Evolutionary conservation across 2,113 vertebrate genomes (phyloP).

Genomic region (Nannospalax galili): DNA sequence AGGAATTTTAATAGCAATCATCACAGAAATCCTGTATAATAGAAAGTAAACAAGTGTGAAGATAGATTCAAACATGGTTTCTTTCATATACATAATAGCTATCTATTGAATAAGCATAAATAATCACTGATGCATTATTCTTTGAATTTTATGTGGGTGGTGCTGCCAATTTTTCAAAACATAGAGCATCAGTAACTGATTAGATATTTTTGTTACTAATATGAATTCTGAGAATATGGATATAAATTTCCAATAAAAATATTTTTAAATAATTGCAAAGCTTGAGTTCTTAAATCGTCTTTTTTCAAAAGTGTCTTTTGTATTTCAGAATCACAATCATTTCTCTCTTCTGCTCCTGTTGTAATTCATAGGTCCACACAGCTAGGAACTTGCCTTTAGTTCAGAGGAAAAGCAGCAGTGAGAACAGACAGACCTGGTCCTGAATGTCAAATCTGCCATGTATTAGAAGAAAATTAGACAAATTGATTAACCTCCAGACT

Average conservation of each 20-base stretch:
- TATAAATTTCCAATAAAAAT: not conserved
- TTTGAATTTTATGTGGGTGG: not conserved
- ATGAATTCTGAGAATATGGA: not conserved
- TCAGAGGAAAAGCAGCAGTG: not conserved
- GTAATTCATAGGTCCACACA: not conserved
- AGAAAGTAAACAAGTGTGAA: not conserved
- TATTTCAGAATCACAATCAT: not conserved
- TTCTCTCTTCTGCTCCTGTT: not conserved
- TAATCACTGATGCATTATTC: not conserved
- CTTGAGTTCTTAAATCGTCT: not conserved
- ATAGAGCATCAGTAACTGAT: not conserved
- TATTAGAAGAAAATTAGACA: not conserved
- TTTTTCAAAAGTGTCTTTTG: not conserved
- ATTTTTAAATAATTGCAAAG: not conserved
- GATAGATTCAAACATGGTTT: not conserved
- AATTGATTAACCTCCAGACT: not conserved
- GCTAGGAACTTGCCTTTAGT: not conserved
- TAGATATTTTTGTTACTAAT: not conserved
- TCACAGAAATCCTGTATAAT: not conserved
- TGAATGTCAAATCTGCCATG: not conserved
- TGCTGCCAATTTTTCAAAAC: not conserved
- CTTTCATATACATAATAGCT: not conserved
- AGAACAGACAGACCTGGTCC: not conserved
- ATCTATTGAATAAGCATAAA: not conserved
- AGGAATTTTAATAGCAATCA: not conserved